A percentile compares a stretch with the other conserved stretches of the same genome.
phyloP scores from a whole-genome alignment of 2,797 vertebrate genomes.

The Syndactyla subalaris region DNA sequence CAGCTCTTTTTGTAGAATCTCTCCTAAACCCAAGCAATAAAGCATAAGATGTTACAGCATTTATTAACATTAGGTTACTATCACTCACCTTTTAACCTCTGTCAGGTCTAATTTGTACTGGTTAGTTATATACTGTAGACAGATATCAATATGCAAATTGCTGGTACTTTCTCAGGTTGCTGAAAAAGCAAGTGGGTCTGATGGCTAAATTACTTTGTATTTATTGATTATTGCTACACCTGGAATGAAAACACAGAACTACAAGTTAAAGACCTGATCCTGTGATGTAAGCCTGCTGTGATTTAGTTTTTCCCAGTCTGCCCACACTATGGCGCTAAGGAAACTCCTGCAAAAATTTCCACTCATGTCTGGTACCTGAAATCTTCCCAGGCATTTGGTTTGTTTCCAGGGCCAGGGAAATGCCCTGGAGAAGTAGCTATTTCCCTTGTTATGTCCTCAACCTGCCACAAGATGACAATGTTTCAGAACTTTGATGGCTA shows the following conservation, averaged over 20 bases:
- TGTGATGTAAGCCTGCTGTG: not conserved
- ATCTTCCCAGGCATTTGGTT: not conserved
- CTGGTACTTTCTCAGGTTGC: not conserved
- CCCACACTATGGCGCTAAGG: not conserved
- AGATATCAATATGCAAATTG: not conserved
- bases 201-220: not conserved
- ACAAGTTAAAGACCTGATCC: not conserved
- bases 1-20: not conserved
- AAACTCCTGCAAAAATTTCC: not conserved
- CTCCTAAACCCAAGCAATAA: not conserved
- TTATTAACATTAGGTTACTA: not conserved
- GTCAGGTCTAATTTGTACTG: not conserved
- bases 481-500: slow-evolving; percentile 43
- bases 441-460: slow-evolving; percentile 16
- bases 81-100: not conserved
- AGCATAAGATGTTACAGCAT: not conserved
- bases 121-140: not conserved
- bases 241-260: not conserved
- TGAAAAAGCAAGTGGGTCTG: not conserved
- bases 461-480: slow-evolving; percentile 56
- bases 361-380: fast-evolving
- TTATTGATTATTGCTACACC: not conserved
- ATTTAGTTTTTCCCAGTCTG: not conserved
- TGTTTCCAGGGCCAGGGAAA: not conserved
- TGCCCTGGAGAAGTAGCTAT: not conserved